A percentile compares a stretch with the other conserved stretches of the same genome.
These are phyloP conservation scores for Cromileptes altivelis DNA, from an alignment of 2,113 vertebrate genomes.

Conservation along the genomic window DNA sequence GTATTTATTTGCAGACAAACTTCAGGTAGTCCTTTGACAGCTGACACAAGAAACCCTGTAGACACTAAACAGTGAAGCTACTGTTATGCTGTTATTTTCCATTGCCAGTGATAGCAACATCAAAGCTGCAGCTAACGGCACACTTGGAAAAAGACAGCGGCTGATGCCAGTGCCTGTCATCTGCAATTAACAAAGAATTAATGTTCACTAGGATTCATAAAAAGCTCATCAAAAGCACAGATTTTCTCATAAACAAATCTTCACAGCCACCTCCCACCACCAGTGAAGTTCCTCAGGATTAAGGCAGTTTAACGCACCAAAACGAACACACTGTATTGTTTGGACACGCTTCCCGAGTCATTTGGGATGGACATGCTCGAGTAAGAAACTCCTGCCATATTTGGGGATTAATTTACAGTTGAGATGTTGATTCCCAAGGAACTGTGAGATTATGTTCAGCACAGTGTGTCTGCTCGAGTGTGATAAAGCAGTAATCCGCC, in stretches of 20 bases:
- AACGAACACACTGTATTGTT: constrained; percentile 41
- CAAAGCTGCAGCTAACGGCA: neutral
- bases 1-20: neutral
- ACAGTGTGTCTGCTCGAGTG: constrained; percentile 61
- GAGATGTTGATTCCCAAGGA: constrained; percentile 68
- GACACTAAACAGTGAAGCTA: neutral
- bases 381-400: constrained; percentile 56
- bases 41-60: neutral
- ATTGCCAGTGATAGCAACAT: neutral
- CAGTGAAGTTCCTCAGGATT: constrained; percentile 30
- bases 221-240: constrained; percentile 19
- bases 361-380: constrained; percentile 40
- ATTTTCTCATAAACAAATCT: constrained; percentile 27
- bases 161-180: constrained; percentile 1
- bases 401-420: constrained; percentile 69
- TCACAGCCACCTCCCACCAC: neutral
- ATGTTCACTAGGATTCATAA: constrained; percentile 7
- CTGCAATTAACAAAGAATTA: constrained; percentile 12
- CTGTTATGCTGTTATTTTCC: constrained; percentile 1
- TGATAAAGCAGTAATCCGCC: constrained; percentile 75
- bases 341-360: constrained; percentile 34
- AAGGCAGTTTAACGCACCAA: constrained; percentile 10
- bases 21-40: neutral
- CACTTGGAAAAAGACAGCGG: neutral
- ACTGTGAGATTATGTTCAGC: constrained; percentile 62